Base-by-base conservation (phyloP, 2,113 vertebrate species). In the Synodontis membranacea region DNA sequence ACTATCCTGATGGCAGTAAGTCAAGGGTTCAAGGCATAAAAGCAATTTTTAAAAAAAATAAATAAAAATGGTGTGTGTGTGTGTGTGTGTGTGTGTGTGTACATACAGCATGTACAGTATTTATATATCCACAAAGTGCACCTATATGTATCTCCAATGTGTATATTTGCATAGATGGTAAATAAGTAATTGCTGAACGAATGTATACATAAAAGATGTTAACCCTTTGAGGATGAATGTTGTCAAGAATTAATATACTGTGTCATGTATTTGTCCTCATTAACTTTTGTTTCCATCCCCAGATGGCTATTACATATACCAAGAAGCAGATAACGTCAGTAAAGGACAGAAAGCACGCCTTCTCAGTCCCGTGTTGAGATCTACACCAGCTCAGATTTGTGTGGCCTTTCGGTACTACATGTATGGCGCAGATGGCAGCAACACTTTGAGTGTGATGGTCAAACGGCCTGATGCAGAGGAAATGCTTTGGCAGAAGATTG, bases 1-100 rank as follows among this genome's bases (percentile, higher is more conserved):
- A 95, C 84, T 97, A 95, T 88, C 96, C 96, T 0, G 88, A 93
- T 83, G 95, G 95, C 90, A 90, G 96, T 97, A 85, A 94, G 93
- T 90, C 34, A 23, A 80, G 2, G 34, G 34, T 21, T 80, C 15
- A 80, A 37, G 50, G 9, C 15, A 78, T 19, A 75, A 46, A 75
- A 37, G 6, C 34, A 39, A 7, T 39, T 28, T 72, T 12, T 11
- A 44, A 44, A 42, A 42, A 11, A 23, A 0, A 25, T 28, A n/a
- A n/a, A n/a, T n/a, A n/a, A n/a, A n/a, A n/a, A 34, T 37, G 25
- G 8, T 70, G 0, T 68, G 14, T 70, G 66, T 39, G 17, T 14
- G 17, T n/a, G 28, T 42, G 37, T 72, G 50, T 50, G 50, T 50
- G 50, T 68, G 34, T 68, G 1, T 68, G 12, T 37, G 64, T 21